phyloP scores from a whole-genome alignment of 2,113 vertebrate species.

The Pontoporia blainvillei region DNA sequence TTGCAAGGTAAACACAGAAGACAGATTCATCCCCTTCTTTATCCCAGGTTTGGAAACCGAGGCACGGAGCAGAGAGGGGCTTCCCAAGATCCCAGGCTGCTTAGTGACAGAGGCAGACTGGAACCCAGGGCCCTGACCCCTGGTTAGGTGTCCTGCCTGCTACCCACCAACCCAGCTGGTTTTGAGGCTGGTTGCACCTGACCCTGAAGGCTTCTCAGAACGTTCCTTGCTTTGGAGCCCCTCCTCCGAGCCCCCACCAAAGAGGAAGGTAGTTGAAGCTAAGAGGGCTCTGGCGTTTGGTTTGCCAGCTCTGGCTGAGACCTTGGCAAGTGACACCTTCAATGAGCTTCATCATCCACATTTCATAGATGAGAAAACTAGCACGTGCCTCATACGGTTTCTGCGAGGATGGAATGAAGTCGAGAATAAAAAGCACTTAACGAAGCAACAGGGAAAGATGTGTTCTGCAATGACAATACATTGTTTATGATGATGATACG shows the following conservation, averaged over 20 bases:
- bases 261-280: background rate
- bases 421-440: background rate
- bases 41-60: background rate
- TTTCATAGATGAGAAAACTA: background rate
- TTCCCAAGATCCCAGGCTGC: background rate
- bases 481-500: background rate
- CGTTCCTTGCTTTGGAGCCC: background rate
- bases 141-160: background rate
- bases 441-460: rapidly evolving
- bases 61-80: background rate
- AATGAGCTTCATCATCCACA: rapidly evolving
- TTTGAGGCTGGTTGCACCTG: rapidly evolving
- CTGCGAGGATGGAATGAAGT: too few relatives aligned
- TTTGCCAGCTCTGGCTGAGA: background rate
- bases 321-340: background rate
- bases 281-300: background rate
- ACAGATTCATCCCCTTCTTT: background rate
- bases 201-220: background rate
- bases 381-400: rapidly evolving
- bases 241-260: background rate
- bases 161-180: background rate
- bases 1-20: background rate
- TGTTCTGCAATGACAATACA: rapidly evolving
- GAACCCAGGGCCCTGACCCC: background rate
- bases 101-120: background rate